Percentiles rank a stretch among this genome's conserved stretches.
phyloP scores from a whole-genome alignment of 2,797 vertebrate genomes.

The Esox masquinongy region DNA sequence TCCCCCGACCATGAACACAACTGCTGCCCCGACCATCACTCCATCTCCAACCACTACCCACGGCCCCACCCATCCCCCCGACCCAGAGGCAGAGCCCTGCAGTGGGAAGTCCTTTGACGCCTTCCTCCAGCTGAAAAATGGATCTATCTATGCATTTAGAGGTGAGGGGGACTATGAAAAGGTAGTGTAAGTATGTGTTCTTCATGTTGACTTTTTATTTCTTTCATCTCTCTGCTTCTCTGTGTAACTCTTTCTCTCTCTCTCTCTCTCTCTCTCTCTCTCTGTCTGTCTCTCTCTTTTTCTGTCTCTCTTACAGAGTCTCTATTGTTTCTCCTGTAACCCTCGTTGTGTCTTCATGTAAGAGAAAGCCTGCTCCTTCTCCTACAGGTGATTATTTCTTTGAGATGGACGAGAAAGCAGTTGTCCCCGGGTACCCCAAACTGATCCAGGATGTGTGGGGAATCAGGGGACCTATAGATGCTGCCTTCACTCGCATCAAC shows the following conservation, averaged over 20 bases:
- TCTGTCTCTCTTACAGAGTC: neutral
- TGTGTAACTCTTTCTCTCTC: neutral
- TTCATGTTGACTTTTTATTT: neutral
- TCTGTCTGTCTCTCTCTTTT: neutral
- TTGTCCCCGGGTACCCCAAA: constrained; percentile 88
- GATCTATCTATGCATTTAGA: constrained; percentile 91
- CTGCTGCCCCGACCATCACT: neutral
- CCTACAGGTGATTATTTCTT: constrained; percentile 87
- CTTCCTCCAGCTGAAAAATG: constrained; percentile 92
- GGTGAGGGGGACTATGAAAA: constrained; percentile 66
- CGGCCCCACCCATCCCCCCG: neutral
- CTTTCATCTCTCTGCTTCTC: neutral
- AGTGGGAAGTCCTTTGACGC: constrained; percentile 86
- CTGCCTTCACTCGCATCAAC: constrained; percentile 95
- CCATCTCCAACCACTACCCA: accelerated
- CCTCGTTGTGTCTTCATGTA: neutral
- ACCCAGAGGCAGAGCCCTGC: constrained; percentile 73
- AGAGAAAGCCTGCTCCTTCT: neutral
- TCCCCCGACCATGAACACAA: neutral
- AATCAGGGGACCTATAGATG: constrained; percentile 87
- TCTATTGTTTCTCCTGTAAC: neutral
- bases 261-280: neutral
- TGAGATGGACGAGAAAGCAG: constrained; percentile 83
- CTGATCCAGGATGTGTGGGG: constrained; percentile 92
- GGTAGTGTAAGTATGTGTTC: neutral